phyloP scores from a whole-genome alignment of 1,140 invertebrate species.

The Oncopodura yosiiana region DNA sequence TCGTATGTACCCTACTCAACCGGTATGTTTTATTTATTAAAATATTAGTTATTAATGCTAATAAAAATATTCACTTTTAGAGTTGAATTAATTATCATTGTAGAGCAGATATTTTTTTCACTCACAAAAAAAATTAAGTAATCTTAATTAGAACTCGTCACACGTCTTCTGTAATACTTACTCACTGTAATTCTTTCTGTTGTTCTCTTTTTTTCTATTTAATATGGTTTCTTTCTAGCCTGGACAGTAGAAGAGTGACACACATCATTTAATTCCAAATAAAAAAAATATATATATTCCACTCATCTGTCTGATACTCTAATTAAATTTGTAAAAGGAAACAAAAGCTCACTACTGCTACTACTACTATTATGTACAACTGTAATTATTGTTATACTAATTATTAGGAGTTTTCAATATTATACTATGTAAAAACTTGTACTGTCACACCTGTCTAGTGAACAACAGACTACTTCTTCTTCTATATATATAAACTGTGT shows the following conservation, averaged over 20 bases:
- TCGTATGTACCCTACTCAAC: constrained; percentile 49
- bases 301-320: no score
- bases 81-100: background rate
- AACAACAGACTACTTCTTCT: no score
- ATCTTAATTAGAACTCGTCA: background rate
- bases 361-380: no score
- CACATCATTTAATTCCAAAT: no score
- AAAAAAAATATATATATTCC: no score
- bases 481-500: background rate
- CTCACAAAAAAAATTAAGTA: background rate
- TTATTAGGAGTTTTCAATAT: no score
- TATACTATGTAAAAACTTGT: no score
- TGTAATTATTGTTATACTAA: no score
- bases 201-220: constrained; percentile 6
- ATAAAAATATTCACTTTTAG: background rate
- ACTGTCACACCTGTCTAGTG: no score
- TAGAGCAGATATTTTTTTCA: background rate
- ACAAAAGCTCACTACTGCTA: no score
- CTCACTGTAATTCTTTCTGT: background rate
- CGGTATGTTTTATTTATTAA: constrained; percentile 48
- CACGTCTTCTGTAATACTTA: background rate
- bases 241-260: constrained; percentile 22
- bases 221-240: constrained; percentile 13
- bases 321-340: no score
- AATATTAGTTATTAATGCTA: background rate